phyloP scores from a whole-genome alignment of 30 jellyfish, hydroid and myxozoan genomes.

The Pseudorhiza aurosa region DNA sequence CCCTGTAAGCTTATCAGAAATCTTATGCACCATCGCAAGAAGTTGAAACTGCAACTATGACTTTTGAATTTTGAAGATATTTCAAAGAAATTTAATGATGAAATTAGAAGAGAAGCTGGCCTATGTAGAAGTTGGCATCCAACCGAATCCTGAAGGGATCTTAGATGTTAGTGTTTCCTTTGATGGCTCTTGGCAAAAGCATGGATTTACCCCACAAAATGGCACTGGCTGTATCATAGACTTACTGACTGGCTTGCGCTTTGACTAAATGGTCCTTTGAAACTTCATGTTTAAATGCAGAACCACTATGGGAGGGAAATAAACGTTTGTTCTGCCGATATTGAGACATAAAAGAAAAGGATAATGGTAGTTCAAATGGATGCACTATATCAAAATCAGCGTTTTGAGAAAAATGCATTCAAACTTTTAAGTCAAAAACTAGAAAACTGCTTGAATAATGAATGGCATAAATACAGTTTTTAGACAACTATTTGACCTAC shows the following conservation, averaged over 20 bases:
- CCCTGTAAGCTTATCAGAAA: no score
- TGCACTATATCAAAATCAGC: slow-evolving; percentile 14
- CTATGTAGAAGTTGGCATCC: neutral
- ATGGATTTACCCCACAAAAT: neutral
- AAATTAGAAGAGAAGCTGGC: no score
- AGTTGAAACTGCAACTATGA: no score
- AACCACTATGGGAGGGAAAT: slow-evolving; percentile 31
- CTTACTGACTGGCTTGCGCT: slow-evolving; percentile 36
- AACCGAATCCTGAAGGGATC: slow-evolving; percentile 24
- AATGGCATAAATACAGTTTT: no score
- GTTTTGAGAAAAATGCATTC: no score
- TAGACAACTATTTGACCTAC: no score
- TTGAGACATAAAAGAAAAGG: neutral
- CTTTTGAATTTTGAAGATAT: no score
- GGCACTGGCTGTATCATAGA: slow-evolving; percentile 37
- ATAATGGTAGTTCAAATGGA: slow-evolving; percentile 28
- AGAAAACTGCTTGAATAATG: no score
- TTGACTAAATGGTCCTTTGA: slow-evolving; percentile 22
- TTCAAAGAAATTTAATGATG: no score
- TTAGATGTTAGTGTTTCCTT: slow-evolving; percentile 28
- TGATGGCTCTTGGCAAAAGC: slow-evolving; percentile 30
- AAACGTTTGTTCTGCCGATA: slow-evolving; percentile 12
- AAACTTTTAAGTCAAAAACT: no score
- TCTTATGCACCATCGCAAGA: no score
- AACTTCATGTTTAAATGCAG: slow-evolving; percentile 22